These are phyloP conservation scores for Arbacia lixula DNA, from an alignment of 53 echinoderm and acorn worm species.

Conservation along the genomic window DNA sequence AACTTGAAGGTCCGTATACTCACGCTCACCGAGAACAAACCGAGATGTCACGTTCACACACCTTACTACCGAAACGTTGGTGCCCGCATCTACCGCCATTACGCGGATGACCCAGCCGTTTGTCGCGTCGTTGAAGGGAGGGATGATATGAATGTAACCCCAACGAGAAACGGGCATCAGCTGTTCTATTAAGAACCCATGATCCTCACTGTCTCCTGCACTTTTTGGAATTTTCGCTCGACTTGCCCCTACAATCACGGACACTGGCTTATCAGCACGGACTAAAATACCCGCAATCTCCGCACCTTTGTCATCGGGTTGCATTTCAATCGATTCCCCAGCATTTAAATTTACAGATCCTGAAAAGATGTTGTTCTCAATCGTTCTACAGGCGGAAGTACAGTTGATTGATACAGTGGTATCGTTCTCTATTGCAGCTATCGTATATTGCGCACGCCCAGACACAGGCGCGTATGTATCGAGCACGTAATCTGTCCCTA, in stretches of 20 bases:
- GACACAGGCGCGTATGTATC: too few species aligned
- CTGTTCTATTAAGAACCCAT: conserved; percentile 20
- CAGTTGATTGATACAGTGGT: too few species aligned
- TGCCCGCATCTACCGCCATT: neutral
- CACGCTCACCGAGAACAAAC: neutral
- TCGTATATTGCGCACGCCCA: too few species aligned
- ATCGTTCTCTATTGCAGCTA: too few species aligned
- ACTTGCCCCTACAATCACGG: conserved; percentile 2
- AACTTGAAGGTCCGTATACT: neutral
- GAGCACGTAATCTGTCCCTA: too few species aligned
- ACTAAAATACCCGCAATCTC: neutral
- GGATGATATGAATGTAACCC: conserved; percentile 11
- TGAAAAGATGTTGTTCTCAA: neutral
- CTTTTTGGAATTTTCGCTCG: neutral
- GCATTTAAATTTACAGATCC: neutral
- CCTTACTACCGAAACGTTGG: neutral
- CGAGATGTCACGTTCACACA: neutral
- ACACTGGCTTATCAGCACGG: neutral
- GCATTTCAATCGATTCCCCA: neutral
- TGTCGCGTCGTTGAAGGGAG: neutral
- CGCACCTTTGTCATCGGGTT: neutral
- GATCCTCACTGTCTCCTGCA: neutral
- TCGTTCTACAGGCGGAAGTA: neutral
- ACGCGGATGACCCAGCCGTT: conserved; percentile 30
- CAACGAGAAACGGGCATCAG: conserved; percentile 22